These are phyloP conservation scores for Cerceris ruficornis DNA, from an alignment of 2,888 invertebrate genomes.

Conservation along the genomic window DNA sequence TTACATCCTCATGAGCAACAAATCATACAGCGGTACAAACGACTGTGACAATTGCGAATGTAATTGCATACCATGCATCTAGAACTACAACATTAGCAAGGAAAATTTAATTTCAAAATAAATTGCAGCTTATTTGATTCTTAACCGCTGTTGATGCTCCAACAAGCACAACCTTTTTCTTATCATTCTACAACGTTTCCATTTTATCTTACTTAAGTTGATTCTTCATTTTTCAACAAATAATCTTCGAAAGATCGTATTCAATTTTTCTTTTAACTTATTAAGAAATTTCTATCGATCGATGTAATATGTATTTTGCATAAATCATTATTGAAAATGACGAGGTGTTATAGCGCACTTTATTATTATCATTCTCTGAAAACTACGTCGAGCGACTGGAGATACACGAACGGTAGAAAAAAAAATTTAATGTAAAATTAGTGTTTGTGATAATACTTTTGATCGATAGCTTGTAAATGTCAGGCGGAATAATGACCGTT, in stretches of 20 bases:
- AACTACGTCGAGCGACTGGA: neutral
- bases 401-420: neutral
- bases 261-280: neutral
- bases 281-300: neutral
- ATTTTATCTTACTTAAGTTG: no score
- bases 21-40: no score
- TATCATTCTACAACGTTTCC: no score
- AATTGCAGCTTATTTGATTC: no score
- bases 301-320: neutral
- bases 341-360: neutral
- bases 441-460: constrained; percentile 33
- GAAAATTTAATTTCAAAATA: neutral
- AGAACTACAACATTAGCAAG: neutral
- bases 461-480: constrained; percentile 22
- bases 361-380: neutral
- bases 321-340: neutral
- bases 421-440: constrained; percentile 30
- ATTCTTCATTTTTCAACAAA: no score
- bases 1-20: no score
- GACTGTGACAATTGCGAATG: no score
- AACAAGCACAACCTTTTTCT: no score
- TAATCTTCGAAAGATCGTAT: neutral
- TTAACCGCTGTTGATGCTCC: no score
- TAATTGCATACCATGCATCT: neutral
- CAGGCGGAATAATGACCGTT: constrained; percentile 47